Percentiles rank a stretch among this genome's conserved stretches.
Conservation (phyloP, 2,797 vertebrate genomes). For the Falco columbarius region DNA sequence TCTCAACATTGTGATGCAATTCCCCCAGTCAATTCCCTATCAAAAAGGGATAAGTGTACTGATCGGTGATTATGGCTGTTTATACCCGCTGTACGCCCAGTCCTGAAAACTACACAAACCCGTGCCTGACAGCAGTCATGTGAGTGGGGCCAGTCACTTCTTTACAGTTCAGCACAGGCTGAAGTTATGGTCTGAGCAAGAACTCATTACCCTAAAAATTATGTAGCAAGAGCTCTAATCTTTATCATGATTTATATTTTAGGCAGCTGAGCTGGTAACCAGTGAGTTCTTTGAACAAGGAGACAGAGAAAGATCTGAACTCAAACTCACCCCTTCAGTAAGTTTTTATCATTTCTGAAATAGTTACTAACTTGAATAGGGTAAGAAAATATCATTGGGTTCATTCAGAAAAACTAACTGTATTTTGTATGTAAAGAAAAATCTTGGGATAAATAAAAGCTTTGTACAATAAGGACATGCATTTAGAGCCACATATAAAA, state of each 20-base stretch:
- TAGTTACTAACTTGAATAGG: not conserved
- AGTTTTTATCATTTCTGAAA: constrained; percentile 72
- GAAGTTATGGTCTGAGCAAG: not conserved
- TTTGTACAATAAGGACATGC: not conserved
- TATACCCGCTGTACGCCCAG: not conserved
- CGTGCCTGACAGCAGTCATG: not conserved
- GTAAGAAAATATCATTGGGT: not conserved
- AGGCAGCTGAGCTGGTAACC: constrained; percentile 98
- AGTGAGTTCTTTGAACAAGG: constrained; percentile 99
- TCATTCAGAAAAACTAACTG: not conserved
- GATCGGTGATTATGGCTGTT: not conserved
- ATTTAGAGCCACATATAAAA: not conserved
- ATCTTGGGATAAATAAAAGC: not conserved
- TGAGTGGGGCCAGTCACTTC: not conserved
- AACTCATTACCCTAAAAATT: not conserved
- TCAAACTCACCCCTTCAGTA: constrained; percentile 97
- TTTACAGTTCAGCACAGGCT: not conserved
- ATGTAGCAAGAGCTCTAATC: not conserved
- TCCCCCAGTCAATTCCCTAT: not conserved
- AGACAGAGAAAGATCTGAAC: constrained; percentile 94
- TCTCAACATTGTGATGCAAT: not conserved
- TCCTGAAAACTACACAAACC: not conserved
- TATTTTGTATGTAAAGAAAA: not conserved
- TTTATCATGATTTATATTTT: constrained; percentile 38
- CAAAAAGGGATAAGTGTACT: not conserved